phyloP scores from a whole-genome alignment of 2,888 invertebrate species.

The Alcis repandata region DNA sequence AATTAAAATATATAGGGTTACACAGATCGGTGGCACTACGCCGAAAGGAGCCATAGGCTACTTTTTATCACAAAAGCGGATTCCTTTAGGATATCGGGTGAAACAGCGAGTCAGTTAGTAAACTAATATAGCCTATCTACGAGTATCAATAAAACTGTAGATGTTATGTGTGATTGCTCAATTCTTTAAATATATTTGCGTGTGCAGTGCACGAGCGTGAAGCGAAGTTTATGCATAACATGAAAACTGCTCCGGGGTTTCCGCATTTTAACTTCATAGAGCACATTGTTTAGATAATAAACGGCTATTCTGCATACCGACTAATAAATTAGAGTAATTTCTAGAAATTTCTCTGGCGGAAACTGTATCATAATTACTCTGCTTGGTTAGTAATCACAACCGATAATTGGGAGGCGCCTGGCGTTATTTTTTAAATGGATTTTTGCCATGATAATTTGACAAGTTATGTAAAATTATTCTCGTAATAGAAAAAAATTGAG shows the following conservation, averaged over 20 bases:
- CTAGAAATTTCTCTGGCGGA: slow-evolving; percentile 23
- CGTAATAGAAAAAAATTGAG: too few relatives aligned
- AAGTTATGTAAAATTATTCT: too few relatives aligned
- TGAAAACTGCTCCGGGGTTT: slow-evolving; percentile 30
- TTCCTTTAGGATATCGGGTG: too few relatives aligned
- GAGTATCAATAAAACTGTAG: slow-evolving; percentile 17
- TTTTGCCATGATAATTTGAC: too few relatives aligned
- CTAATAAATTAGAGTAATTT: slow-evolving; percentile 26
- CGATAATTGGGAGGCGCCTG: too few relatives aligned
- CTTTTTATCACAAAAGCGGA: too few relatives aligned
- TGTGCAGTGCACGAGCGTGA: slow-evolving; percentile 30
- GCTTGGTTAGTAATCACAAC: not conserved
- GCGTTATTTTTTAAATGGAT: too few relatives aligned
- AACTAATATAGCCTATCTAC: not conserved
- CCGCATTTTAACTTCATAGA: slow-evolving; percentile 32
- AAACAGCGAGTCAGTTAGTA: too few relatives aligned
- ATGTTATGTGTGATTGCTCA: slow-evolving; percentile 41
- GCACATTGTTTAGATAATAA: slow-evolving; percentile 26
- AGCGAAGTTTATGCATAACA: slow-evolving; percentile 15
- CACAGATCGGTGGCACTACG: not conserved
- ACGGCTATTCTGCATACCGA: slow-evolving; percentile 28
- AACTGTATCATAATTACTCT: slow-evolving; percentile 12
- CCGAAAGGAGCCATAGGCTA: too few relatives aligned
- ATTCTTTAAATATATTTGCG: slow-evolving; percentile 39
- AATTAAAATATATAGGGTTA: not conserved